Evolutionary conservation across 2,113 vertebrate genomes (phyloP).

Genomic region (Regulus satrapa): DNA sequence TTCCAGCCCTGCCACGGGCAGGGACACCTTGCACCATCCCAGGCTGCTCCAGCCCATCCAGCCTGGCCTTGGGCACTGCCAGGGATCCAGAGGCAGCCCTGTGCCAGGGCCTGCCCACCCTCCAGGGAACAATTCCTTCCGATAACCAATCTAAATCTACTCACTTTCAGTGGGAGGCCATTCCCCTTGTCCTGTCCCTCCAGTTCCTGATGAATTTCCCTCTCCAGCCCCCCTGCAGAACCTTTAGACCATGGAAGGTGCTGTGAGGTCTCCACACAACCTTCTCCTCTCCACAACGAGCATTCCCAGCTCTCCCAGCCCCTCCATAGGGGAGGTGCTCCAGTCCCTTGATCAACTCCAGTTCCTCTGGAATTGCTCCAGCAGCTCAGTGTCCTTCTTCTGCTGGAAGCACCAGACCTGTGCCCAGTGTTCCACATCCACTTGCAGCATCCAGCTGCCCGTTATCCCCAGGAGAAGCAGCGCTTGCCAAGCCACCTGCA

Average conservation of each 20-base stretch:
- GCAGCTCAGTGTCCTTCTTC: not conserved
- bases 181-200: not conserved
- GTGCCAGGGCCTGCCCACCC: not conserved
- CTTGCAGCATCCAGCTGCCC: not conserved
- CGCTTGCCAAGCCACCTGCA: not conserved
- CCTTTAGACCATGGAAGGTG: not conserved
- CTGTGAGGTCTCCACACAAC: not conserved
- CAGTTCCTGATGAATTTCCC: not conserved
- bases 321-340: not conserved
- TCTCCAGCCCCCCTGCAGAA: not conserved
- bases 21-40: not conserved
- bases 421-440: not conserved
- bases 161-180: not conserved
- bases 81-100: not conserved
- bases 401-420: not conserved
- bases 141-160: not conserved
- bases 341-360: not conserved
- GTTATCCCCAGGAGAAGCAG: not conserved
- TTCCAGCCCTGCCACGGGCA: not conserved
- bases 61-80: rapidly evolving
- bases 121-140: rapidly evolving
- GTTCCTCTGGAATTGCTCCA: not conserved
- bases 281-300: not conserved
- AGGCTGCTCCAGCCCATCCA: rapidly evolving
- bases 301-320: not conserved